phyloP scores from a whole-genome alignment of 2,797 vertebrate genomes.

The Masticophis lateralis region DNA sequence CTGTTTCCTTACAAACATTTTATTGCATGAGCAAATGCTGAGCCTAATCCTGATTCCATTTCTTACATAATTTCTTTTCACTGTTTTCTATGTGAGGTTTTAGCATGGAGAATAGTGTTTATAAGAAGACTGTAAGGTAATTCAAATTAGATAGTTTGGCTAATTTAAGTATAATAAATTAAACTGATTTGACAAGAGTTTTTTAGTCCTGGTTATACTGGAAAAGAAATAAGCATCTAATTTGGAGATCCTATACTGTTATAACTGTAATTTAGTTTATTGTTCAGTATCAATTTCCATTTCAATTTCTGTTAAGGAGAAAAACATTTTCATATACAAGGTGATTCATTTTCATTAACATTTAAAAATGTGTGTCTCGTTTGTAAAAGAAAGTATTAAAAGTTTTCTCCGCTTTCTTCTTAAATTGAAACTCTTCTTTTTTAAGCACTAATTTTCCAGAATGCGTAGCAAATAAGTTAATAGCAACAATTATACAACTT shows the following conservation, averaged over 20 bases:
- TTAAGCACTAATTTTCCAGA: constrained; percentile 43
- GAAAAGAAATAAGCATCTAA: neutral
- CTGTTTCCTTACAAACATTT: neutral
- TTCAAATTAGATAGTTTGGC: neutral
- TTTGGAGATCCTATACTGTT: neutral
- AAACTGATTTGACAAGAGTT: neutral
- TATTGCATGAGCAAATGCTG: neutral
- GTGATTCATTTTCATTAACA: constrained; percentile 16
- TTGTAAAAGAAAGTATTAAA: constrained; percentile 19
- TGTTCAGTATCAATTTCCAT: neutral
- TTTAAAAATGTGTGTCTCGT: constrained; percentile 21
- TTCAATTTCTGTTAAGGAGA: constrained; percentile 15
- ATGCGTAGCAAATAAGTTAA: constrained; percentile 44
- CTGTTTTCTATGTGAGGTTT: neutral
- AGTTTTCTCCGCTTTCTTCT: neutral
- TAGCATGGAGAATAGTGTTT: neutral
- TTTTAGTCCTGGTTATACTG: neutral
- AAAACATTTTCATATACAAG: neutral
- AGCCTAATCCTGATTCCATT: neutral
- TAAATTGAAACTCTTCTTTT: constrained; percentile 13
- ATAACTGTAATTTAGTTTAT: neutral
- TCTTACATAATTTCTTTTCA: neutral
- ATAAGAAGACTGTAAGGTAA: neutral
- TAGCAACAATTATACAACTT: constrained; percentile 41
- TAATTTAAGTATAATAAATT: neutral